A percentile compares a stretch with the other conserved stretches of the same genome.
Conservation (phyloP, 1,140 invertebrate species). For the Mylabris phalerata region DNA sequence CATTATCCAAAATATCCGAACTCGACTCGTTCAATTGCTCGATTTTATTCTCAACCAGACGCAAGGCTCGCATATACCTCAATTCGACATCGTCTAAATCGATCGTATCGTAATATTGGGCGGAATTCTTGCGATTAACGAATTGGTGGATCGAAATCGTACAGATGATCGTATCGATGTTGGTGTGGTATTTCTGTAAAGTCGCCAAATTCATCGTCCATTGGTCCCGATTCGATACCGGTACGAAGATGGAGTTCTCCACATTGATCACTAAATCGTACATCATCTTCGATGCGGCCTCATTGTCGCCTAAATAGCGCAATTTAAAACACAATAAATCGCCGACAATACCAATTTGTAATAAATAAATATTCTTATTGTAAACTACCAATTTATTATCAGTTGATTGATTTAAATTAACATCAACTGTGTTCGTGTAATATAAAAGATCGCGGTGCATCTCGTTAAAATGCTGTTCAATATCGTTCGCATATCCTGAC, state of each 20-base stretch:
- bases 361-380: conserved; percentile 31
- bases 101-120: background rate
- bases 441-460: conserved; percentile 30
- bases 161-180: background rate
- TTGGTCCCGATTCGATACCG: background rate
- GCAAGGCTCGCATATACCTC: background rate
- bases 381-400: conserved; percentile 29
- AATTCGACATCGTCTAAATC: background rate
- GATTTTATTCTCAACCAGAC: background rate
- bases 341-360: conserved; percentile 25
- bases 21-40: background rate
- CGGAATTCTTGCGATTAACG: too few species aligned
- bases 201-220: conserved; percentile 2
- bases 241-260: conserved; percentile 4
- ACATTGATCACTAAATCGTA: conserved; percentile 24
- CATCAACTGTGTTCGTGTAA: conserved; percentile 19
- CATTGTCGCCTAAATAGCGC: conserved; percentile 45
- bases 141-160: background rate
- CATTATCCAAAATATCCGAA: conserved; percentile 6
- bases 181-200: conserved; percentile 1
- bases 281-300: conserved; percentile 18
- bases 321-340: conserved; percentile 21
- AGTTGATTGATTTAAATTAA: conserved; percentile 18
- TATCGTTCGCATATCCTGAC: conserved; percentile 31
- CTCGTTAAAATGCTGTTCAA: conserved; percentile 31